Base-by-base conservation (phyloP, 2,113 vertebrate species). In the Perca fluviatilis region DNA sequence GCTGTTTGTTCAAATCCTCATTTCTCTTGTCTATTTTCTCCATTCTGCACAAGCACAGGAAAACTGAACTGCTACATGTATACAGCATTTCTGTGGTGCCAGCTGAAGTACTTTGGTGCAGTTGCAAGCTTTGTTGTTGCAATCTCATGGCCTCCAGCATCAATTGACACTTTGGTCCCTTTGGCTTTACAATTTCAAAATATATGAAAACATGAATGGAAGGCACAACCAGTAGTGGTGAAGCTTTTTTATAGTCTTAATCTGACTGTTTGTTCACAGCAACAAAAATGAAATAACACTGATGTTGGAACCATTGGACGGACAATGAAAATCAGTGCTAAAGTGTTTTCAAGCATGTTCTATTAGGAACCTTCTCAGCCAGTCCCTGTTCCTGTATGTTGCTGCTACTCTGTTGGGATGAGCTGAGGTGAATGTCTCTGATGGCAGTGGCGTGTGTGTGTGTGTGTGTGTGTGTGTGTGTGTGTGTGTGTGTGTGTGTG, bases 341-440 rank as follows among this genome's bases (percentile, higher is more conserved):
- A 67, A 21, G 25, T 50, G 47, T 33, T 19, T 16, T 64, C 3
- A 54, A 60, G 49, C 47, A 18, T 54, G 16, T 61, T 21, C 3
- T 63, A 18, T 23, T 58, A 19, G 15, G 23, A 30, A 12, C 18
- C 36, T 50, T 67, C 36, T 33, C 33, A 80, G 54, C 19, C 47
- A 46, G 33, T 67, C 27, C 49, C 18, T 61, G 14, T 65, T 61
- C 25, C 23, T 78, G 33, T 64, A n/a, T 82, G 62, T 66, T 69
- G 70, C 78, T 88, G 79, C 64, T 79, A 74, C 14, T 47, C 51
- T 60, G 25, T 66, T 71, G 15, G 61, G 40, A 68, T 74, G 46
- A 71, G 21, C 40, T 49, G 25, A 50, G 9, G 6, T 72, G 62
- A 76, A 58, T 69, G 62, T 50, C 15, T 43, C 40, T 43, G 40